Base-by-base conservation (phyloP, 2,113 vertebrate species). In the Larimichthys crocea region DNA sequence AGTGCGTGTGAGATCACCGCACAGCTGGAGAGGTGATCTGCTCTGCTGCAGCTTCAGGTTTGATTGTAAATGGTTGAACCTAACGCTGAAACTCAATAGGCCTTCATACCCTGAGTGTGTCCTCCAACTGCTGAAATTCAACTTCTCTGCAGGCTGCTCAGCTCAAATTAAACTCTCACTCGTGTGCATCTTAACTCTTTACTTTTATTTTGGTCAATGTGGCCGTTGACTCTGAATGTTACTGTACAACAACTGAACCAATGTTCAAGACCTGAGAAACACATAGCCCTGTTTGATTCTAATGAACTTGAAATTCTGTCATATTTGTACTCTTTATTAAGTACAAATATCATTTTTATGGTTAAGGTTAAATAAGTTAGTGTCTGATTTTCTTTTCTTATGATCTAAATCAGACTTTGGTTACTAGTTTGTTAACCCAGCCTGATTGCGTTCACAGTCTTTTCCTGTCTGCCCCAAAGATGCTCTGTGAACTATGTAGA, bases 11-110 rank as follows among this genome's bases (percentile, higher is more conserved):
- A 81, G 79, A 44, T 77, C 65, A 75, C 31, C 7, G 50, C 65
- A 70, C 65, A 85, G 82, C 79, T 79, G 82, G 42, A 70, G 70
- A 50, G 56, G 22, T 35, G 29, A 35, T 61, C 59, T 35, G 29
- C 59, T 55, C 17, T n/a, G 24, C 74, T 53, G 40, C 31, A 35
- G 6, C 46, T 22, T 59, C 48, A 55, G 57, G 73, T 86, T 60
- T 55, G 59, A 84, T 88, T 76, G 65, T 66, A 74, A 83, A 86
- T 44, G 55, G n/a, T 73, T n/a, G 62, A 66, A 59, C 48, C 53
- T 35, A 42, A 81, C 22, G 53, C 72, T 70, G 56, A 74, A 83
- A 66, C 44, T n/a, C 76, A 60, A 61, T 66, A 48, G 61, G 49
- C 19, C 61, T 35, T 26, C 14, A 26, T 4, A 50, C 6, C 24